Base-by-base conservation (phyloP, 2,888 invertebrate species). In the Biston betularia region DNA sequence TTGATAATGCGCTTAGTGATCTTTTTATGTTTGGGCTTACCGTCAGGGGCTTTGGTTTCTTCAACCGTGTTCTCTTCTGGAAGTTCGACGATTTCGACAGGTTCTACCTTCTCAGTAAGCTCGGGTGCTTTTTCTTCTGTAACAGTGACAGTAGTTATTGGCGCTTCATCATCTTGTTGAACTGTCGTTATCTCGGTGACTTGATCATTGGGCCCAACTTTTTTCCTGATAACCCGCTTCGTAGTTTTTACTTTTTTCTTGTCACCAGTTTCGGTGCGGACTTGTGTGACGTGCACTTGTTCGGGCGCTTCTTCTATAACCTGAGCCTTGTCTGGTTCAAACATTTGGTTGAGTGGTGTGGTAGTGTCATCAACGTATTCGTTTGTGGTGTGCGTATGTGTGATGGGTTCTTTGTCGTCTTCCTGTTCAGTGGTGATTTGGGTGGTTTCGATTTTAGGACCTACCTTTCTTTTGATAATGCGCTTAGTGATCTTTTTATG, bases 21-120 rank as follows among this genome's bases (percentile, higher is more conserved):
- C 15, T 14, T 46, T 15, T 46, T 46, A 6, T 86, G 85, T 35
- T 73, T 79, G 0, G 73, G 55, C 70, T 75, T 82, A 76, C 84
- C 68, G 0, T 69, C 46, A 14, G 46, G 15, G 3, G 46, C 6
- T 15, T 14, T 8, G 5, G 15, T 46, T 14, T 46, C 15, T 14
- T 46, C 46, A 6, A 46, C 15, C 9, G 15, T 15, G 0, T 15
- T 46, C 9, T 46, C 15, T 46, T 46, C 46, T 3, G 46, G 46
- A 15, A 46, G 15, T 15, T 46, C 46, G 46, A 46, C 15, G 0
- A 15, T 15, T 8, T 46, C 46, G 0, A 46, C 9, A 8, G 46
- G 46, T 46, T 15, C 9, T 0, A 2, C 0, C n/a, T 14, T 8
- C 15, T 46, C 15, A 0, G 46, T 15, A 15, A 15, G 15, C 0